Base-by-base conservation (phyloP, 2,113 vertebrate genomes). In the Furnarius figulus region DNA sequence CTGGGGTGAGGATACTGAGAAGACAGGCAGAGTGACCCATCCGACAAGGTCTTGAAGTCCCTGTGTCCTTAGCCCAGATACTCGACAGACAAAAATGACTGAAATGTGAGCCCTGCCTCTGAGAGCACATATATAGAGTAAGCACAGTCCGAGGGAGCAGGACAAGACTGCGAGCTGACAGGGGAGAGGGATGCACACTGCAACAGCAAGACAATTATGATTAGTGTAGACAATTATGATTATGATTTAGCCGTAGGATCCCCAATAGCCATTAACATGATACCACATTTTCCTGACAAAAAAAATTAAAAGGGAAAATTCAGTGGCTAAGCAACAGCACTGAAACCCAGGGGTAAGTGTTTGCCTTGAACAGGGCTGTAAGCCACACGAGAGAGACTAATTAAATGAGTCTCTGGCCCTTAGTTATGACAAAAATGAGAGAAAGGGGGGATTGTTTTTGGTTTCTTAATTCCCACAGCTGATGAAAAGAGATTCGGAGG, bases 181-280 rank as follows among this genome's bases (percentile, higher is more conserved):
- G 59, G 55, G 33, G 27, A 35, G 27, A 96, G 75, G 24, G 50
- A 88, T 50, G 39, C 75, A 80, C 65, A 44, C 42, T 68, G 82
- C 75, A 96, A 80, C 63, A 91, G 79, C 42, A 85, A 95, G 82
- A 93, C 82, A 77, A 81, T 96, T 88, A 93, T 67, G 82, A 94
- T 94, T 90, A 95, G 78, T 74, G 75, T 74, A 94, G 90, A 93
- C 91, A 95, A 91, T 96, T 90, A 89, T 73, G 58, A 91, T 94
- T 89, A 87, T 91, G 93, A 95, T 94, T 93, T 95, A 95, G 92
- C 85, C 4, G 0, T 96, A 90, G 78, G 82, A 96, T 92, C 47
- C 73, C 68, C 75, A 93, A 50, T 77, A 85, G 86, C 86, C 78
- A 86, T 93, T 97, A 95, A 84, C 46, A 78, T 39, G 55, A 68